phyloP scores from a whole-genome alignment of 2,888 invertebrate species.

The Ichneumon xanthorius region DNA sequence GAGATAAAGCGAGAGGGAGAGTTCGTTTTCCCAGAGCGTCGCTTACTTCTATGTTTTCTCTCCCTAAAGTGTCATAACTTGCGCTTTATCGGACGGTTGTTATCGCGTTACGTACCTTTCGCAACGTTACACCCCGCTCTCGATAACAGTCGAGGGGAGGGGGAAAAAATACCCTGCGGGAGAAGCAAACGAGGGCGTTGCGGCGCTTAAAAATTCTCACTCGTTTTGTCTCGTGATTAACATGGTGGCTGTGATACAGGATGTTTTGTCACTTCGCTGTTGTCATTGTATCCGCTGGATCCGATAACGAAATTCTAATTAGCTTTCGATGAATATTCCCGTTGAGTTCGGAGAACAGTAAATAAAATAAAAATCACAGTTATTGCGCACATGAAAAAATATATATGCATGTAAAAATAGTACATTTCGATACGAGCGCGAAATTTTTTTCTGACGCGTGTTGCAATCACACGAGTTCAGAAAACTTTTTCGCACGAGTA shows the following conservation, averaged over 20 bases:
- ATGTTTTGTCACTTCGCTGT: neutral
- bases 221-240: slow-evolving; percentile 35
- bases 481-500: no score
- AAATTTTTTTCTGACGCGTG: no score
- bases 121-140: slow-evolving; percentile 62
- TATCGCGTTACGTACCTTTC: slow-evolving; percentile 64
- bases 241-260: slow-evolving; percentile 5
- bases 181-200: slow-evolving; percentile 3
- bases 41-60: slow-evolving; percentile 64
- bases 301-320: no score
- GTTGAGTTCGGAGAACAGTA: no score
- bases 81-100: slow-evolving; percentile 67
- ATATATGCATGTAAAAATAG: no score
- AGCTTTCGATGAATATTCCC: no score
- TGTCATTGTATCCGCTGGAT: no score
- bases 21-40: slow-evolving; percentile 62
- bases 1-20: slow-evolving; percentile 25
- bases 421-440: no score
- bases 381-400: no score
- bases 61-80: slow-evolving; percentile 69
- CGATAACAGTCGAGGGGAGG: slow-evolving; percentile 52
- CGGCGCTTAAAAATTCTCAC: slow-evolving; percentile 16
- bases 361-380: no score
- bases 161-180: slow-evolving; percentile 17
- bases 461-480: no score